phyloP scores from a whole-genome alignment of 2,113 vertebrate species.

The Lepidothrix coronata region DNA sequence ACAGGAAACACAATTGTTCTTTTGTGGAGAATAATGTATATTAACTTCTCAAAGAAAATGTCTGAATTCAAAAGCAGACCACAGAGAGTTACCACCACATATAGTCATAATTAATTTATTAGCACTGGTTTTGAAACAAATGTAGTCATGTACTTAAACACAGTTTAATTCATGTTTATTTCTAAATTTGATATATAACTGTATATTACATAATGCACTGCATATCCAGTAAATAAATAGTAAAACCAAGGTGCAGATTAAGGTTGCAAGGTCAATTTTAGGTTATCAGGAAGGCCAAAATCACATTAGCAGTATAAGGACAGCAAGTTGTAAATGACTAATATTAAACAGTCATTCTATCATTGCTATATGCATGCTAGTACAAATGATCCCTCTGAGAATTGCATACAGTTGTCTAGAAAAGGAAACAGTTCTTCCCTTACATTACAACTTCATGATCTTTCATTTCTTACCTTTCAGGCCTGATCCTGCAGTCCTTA shows the following conservation, averaged over 20 bases:
- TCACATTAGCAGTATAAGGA: not conserved
- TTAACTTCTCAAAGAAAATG: not conserved
- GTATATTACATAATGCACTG: slow-evolving; percentile 22
- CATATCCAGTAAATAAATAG: slow-evolving; percentile 35
- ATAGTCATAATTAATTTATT: slow-evolving; percentile 35
- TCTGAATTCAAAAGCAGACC: not conserved
- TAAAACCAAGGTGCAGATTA: not conserved
- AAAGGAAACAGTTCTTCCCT: not conserved
- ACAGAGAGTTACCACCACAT: not conserved
- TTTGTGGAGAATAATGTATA: not conserved
- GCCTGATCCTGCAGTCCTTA: slow-evolving; percentile 65
- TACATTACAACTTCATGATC: not conserved
- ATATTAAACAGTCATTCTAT: not conserved
- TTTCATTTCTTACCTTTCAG: slow-evolving; percentile 47
- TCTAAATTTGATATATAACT: not conserved
- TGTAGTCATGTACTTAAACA: not conserved
- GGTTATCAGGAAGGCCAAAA: not conserved
- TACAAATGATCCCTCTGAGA: not conserved
- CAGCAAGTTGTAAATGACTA: not conserved
- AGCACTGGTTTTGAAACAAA: slow-evolving; percentile 11
- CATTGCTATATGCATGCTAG: not conserved
- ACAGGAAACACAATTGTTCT: not conserved
- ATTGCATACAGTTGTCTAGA: not conserved
- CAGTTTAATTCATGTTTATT: not conserved
- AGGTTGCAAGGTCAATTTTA: not conserved